Base-by-base conservation (phyloP, 37 sponge, comb jelly and placozoan genomes). In the Haliclona indistincta region DNA sequence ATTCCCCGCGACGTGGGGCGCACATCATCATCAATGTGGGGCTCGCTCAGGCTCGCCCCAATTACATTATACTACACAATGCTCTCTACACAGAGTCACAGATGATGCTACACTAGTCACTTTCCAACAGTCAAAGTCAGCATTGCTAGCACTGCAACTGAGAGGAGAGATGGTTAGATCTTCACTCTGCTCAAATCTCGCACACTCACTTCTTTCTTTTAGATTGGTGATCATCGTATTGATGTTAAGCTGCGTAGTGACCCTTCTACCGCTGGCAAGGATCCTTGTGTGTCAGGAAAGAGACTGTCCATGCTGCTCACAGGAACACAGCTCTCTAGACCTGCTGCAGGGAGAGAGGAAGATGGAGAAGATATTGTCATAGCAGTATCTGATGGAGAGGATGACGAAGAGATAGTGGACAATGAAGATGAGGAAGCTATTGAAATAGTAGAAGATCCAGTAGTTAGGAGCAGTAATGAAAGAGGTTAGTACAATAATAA, bases 81-180 rank as follows among this genome's bases (percentile, higher is more conserved):
- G 0, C 15, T 39, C 11, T 64, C 61, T 28, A 3, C 34, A 2
- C 68, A 91, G 92, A 64, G 77, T 70, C 35, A 75, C 54, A 0
- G 76, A 76, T 0, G 73, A 68, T 64, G 56, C 10, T 40, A 52
- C 67, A 2, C 41, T 70, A 56, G 79, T 92, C 32, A 92, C 88
- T 1, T 83, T 87, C 68, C 66, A 87, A 60, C 28, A 83, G 5
- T 79, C 88, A 0, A 43, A 55, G 42, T 75, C 78, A 26, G 93
- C 93, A 1, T 3, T 92, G 44, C 66, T 62, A 10, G 88, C 93
- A 8, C 66, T 84, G 0, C 10, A 56, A 15, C 63, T 87, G 22
- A n/a, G 76, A 68, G 87, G 91, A 13, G 17, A 66, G 34, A 65
- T 79, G 84, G 93, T 92, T 32, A 33, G 80, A 0, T 20, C 4